Percentiles rank a stretch among this genome's conserved stretches.
These are phyloP conservation scores for Drosophila affinis DNA, from an alignment of 2,888 invertebrate species.

Conservation along the genomic window DNA sequence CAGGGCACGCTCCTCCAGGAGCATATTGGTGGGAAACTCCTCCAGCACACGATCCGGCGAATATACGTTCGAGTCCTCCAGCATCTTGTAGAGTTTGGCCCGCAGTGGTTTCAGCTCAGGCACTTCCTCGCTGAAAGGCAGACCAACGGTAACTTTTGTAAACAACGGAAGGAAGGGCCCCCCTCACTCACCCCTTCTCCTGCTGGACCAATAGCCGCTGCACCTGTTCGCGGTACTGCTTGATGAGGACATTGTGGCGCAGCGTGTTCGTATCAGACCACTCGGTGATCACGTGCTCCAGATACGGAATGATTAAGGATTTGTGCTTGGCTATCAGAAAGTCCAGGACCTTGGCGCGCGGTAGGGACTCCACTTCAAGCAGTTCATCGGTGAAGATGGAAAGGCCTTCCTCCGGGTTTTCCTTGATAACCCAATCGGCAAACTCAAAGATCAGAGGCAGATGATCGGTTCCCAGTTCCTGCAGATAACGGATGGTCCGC, in stretches of 20 bases:
- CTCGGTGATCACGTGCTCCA: constrained; percentile 95
- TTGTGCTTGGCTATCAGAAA: constrained; percentile 93
- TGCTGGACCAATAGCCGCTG: constrained; percentile 81
- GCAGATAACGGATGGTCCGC: constrained; percentile 94
- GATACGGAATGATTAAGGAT: constrained; percentile 93
- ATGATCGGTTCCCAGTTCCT: constrained; percentile 92
- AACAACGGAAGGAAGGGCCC: neutral
- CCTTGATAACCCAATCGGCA: constrained; percentile 94
- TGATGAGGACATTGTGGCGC: constrained; percentile 95
- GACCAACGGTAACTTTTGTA: neutral
- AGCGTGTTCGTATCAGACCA: constrained; percentile 94
- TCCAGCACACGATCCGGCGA: constrained; percentile 93
- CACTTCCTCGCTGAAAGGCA: constrained; percentile 40
- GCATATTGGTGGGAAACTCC: constrained; percentile 92
- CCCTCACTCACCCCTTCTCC: constrained; percentile 47
- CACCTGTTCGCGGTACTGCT: constrained; percentile 93
- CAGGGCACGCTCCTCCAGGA: constrained; percentile 97
- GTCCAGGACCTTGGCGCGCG: constrained; percentile 94
- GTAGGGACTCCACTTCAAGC: constrained; percentile 94
- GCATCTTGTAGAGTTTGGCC: constrained; percentile 89
- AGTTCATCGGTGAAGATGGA: constrained; percentile 94
- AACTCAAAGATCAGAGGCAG: constrained; percentile 96
- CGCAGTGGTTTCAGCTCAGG: constrained; percentile 83
- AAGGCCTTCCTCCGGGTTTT: constrained; percentile 94
- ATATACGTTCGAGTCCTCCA: constrained; percentile 92